A percentile compares a stretch with the other conserved stretches of the same genome.
These are phyloP conservation scores for Caenorhabditis sp. DNA, from an alignment of 2,888 invertebrate genomes.

Conservation along the genomic window DNA sequence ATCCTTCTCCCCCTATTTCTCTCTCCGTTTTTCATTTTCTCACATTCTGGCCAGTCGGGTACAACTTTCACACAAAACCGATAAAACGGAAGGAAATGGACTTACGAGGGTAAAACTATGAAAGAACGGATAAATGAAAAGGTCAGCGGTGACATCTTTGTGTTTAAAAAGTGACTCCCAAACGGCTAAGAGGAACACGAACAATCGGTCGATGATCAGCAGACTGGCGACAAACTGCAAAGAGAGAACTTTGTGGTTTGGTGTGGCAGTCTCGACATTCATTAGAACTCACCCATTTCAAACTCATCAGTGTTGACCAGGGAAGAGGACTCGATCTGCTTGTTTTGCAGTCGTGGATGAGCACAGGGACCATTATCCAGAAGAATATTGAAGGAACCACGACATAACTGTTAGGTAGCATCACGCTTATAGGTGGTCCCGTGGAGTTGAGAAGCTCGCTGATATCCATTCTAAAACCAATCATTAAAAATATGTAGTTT, in stretches of 20 bases:
- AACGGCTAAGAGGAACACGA: slow-evolving; percentile 62
- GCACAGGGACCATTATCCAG: slow-evolving; percentile 71
- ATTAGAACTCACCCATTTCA: slow-evolving; percentile 66
- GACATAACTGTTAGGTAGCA: slow-evolving; percentile 51
- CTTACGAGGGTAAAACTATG: slow-evolving; percentile 71
- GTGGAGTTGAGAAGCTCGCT: slow-evolving; percentile 33
- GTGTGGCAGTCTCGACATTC: not conserved
- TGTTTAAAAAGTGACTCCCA: slow-evolving; percentile 66
- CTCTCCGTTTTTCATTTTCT: slow-evolving; percentile 8
- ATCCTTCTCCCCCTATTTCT: too few species aligned
- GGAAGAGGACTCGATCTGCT: slow-evolving; percentile 62
- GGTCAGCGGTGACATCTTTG: slow-evolving; percentile 65
- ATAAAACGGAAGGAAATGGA: not conserved
- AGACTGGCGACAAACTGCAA: slow-evolving; percentile 56
- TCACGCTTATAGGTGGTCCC: slow-evolving; percentile 45
- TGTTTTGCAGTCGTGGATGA: slow-evolving; percentile 66
- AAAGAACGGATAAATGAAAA: slow-evolving; percentile 71
- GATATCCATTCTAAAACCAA: slow-evolving; percentile 45
- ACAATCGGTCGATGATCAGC: slow-evolving; percentile 53
- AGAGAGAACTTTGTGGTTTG: not conserved
- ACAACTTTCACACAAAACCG: not conserved
- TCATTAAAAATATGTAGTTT: too few species aligned
- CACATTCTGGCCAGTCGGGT: not conserved
- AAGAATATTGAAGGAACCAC: slow-evolving; percentile 72
- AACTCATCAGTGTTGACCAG: slow-evolving; percentile 71